phyloP scores from a whole-genome alignment of 2,888 invertebrate genomes.

The Lordiphosa fenestrarum region DNA sequence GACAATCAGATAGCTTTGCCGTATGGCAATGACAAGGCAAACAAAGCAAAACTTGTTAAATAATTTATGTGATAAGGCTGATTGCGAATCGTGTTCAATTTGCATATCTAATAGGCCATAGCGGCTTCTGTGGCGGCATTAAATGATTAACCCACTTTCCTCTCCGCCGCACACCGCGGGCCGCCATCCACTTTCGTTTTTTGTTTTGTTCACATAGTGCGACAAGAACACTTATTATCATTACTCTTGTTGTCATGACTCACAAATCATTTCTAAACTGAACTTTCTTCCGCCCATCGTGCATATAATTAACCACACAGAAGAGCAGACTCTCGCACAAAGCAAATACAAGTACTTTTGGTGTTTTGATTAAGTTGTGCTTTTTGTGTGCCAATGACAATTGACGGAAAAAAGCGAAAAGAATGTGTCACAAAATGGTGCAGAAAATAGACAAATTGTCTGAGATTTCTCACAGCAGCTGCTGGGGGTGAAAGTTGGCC shows the following conservation, averaged over 20 bases:
- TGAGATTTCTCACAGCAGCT: constrained; percentile 38
- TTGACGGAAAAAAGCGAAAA: constrained; percentile 26
- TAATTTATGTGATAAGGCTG: constrained; percentile 64
- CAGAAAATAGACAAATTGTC: constrained; percentile 43
- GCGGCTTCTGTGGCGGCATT: constrained; percentile 47
- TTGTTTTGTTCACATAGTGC: background rate
- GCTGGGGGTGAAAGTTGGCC: constrained; percentile 32
- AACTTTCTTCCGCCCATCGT: constrained; percentile 53
- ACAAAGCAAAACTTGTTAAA: constrained; percentile 47
- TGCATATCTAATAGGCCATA: constrained; percentile 68
- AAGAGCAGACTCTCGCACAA: too few species aligned
- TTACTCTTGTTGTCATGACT: constrained; percentile 41
- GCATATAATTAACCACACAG: constrained; percentile 52
- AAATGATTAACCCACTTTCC: constrained; percentile 35
- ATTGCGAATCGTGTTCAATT: constrained; percentile 56
- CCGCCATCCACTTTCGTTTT: constrained; percentile 4
- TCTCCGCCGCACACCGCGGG: constrained; percentile 56
- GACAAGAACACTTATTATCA: constrained; percentile 17
- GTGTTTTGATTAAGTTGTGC: constrained; percentile 21
- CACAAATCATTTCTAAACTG: constrained; percentile 42
- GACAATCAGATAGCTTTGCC: constrained; percentile 47
- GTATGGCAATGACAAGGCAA: constrained; percentile 37
- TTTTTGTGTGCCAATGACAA: constrained; percentile 36
- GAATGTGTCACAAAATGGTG: constrained; percentile 64
- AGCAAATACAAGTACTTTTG: constrained; percentile 37